These are phyloP conservation scores for Pseudorhombus dupliciocellatus DNA, from an alignment of 2,113 vertebrate genomes.

Conservation along the genomic window DNA sequence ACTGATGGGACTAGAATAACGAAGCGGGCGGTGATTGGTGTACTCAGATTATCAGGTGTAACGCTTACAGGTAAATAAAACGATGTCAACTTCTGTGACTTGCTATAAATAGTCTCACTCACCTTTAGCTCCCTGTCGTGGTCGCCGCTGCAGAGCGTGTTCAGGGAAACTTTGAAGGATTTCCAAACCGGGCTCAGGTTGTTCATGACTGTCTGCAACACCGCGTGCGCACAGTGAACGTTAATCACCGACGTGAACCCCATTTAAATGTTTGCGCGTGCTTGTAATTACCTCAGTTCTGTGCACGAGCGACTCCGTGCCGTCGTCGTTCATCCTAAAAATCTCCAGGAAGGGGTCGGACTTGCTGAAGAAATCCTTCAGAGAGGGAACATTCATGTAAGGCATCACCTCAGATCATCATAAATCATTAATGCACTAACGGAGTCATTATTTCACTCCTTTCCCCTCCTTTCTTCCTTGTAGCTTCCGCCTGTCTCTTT, in stretches of 20 bases:
- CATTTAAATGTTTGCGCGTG: neutral
- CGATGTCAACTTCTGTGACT: neutral
- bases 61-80: constrained; percentile 9
- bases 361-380: constrained; percentile 99
- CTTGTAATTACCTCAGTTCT: constrained; percentile 90
- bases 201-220: constrained; percentile 94
- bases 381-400: constrained; percentile 50
- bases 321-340: constrained; percentile 95
- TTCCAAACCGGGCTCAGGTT: constrained; percentile 98
- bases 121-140: constrained; percentile 84
- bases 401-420: constrained; percentile 34
- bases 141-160: constrained; percentile 97
- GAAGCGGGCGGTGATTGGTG: neutral
- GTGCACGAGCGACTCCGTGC: constrained; percentile 96
- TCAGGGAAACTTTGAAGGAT: constrained; percentile 97
- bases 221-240: constrained; percentile 1
- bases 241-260: constrained; percentile 9
- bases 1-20: neutral
- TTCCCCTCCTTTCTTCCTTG: constrained; percentile 28
- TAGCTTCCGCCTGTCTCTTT: constrained; percentile 36
- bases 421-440: constrained; percentile 59
- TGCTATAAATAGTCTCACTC: constrained; percentile 25
- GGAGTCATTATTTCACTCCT: constrained; percentile 47
- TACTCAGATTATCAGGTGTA: neutral
- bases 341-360: constrained; percentile 99